phyloP scores from a whole-genome alignment of 1,140 invertebrate genomes.

The Triops longicaudatus region DNA sequence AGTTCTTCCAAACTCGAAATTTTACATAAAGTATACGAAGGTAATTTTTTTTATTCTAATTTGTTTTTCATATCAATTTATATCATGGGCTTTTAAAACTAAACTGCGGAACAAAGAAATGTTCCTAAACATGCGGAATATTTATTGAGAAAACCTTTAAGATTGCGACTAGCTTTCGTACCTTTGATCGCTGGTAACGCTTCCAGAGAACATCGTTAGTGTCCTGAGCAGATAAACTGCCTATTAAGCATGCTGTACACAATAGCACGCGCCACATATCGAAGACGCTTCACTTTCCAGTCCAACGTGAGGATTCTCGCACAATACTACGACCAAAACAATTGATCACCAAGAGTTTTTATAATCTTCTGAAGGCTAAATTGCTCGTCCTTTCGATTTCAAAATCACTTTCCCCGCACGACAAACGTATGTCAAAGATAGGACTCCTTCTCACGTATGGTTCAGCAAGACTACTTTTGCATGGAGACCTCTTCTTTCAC shows the following conservation, averaged over 20 bases:
- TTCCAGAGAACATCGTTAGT: neutral
- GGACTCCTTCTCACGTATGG: neutral
- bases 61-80: too few species aligned
- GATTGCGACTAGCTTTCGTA: neutral
- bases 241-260: neutral
- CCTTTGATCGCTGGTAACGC: neutral
- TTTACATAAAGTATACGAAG: too few species aligned
- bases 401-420: neutral
- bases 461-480: constrained; percentile 6
- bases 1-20: too few species aligned
- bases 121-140: too few species aligned
- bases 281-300: neutral
- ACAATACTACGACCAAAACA: neutral
- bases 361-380: neutral
- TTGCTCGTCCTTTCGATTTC: neutral
- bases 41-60: too few species aligned
- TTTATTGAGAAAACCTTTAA: neutral
- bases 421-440: neutral
- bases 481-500: neutral
- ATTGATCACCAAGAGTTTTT: neutral
- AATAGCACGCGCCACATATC: neutral
- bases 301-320: neutral
- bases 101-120: too few species aligned
- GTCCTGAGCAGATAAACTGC: neutral
- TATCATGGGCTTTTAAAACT: too few species aligned